Evolutionary conservation across 2,888 invertebrate species (phyloP).

Genomic region (Phyllotreta cruciferae): DNA sequence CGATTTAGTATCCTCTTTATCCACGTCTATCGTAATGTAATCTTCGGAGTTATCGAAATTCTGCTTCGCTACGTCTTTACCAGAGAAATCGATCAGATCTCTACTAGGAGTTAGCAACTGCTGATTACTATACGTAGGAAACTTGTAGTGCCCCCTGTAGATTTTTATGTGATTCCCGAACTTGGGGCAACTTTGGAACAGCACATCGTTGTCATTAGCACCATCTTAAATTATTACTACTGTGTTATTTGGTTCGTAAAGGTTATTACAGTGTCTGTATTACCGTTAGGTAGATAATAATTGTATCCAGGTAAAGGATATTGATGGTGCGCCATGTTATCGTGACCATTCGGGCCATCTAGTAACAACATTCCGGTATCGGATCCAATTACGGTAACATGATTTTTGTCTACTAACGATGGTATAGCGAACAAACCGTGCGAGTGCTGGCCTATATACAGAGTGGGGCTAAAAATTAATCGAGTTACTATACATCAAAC

Average conservation of each 20-base stretch:
- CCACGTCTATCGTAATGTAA: not conserved
- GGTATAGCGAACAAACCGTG: constrained; percentile 92
- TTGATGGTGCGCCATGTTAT: constrained; percentile 50
- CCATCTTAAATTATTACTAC: not conserved
- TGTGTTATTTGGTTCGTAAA: not conserved
- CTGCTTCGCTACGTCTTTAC: constrained; percentile 31
- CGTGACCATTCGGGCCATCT: constrained; percentile 70
- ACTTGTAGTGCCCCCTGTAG: constrained; percentile 73
- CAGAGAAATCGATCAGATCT: constrained; percentile 52
- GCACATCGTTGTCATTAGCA: constrained; percentile 49
- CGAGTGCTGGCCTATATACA: constrained; percentile 90
- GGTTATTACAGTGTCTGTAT: constrained; percentile 1
- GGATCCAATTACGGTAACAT: constrained; percentile 79
- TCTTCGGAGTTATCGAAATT: constrained; percentile 39
- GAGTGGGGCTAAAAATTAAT: constrained; percentile 73
- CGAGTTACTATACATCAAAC: not conserved
- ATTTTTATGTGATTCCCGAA: constrained; percentile 54
- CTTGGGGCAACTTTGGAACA: constrained; percentile 53
- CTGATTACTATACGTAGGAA: constrained; percentile 65
- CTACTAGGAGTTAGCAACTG: constrained; percentile 53
- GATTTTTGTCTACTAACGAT: constrained; percentile 89
- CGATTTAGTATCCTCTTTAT: not conserved
- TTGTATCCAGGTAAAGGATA: constrained; percentile 55
- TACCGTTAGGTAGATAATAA: constrained; percentile 51
- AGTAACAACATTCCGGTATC: constrained; percentile 72